These are phyloP conservation scores for Acleris laterana DNA, from an alignment of 2,888 invertebrate genomes.

Conservation along the genomic window DNA sequence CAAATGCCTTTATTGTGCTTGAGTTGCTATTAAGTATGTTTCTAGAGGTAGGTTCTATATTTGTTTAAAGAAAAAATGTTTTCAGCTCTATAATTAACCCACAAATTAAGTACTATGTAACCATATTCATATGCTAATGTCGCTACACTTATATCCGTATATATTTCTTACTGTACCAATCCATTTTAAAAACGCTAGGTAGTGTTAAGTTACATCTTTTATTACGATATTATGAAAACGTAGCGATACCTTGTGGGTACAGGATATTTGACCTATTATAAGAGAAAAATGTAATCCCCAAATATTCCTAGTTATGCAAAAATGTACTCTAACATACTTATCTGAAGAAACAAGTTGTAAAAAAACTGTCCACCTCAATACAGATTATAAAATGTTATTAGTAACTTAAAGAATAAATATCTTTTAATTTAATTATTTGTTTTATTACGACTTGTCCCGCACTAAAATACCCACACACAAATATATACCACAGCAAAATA, in stretches of 20 bases:
- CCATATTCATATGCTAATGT: too few species aligned
- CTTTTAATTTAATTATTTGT: conserved; percentile 10
- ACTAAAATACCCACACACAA: not conserved
- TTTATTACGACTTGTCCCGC: conserved; percentile 11
- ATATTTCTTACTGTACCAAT: too few species aligned
- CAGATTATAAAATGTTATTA: conserved; percentile 13
- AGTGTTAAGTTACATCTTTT: too few species aligned
- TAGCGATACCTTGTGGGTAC: too few species aligned
- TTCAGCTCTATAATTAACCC: too few species aligned
- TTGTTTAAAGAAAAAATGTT: too few species aligned
- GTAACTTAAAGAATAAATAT: conserved; percentile 15
- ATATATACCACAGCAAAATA: not conserved
- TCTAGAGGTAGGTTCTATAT: too few species aligned
- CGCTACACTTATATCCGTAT: not conserved
- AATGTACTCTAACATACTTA: not conserved
- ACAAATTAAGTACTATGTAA: too few species aligned
- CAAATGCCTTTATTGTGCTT: too few species aligned
- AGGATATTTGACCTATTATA: not conserved
- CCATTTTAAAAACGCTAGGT: too few species aligned
- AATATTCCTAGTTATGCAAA: not conserved
- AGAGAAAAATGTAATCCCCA: not conserved
- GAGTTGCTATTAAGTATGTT: too few species aligned
- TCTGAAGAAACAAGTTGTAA: not conserved
- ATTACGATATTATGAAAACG: too few species aligned
- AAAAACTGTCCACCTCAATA: not conserved